Conservation (phyloP, 2,113 vertebrate genomes). For the Oryctolagus cuniculus region mOryCun1.1 NC_091448.1:61699501-61700000, state of each 20-base stretch:
- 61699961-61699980: too few relatives aligned
- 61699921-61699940: too few relatives aligned
- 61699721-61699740: neutral
- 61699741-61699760: neutral
- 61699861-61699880: too few relatives aligned
- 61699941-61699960: too few relatives aligned
- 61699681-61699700: constrained; percentile 93
- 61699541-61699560: constrained; percentile 93
- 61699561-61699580: constrained; percentile 92
- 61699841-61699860: too few relatives aligned
- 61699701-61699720: neutral
- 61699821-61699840: too few relatives aligned
- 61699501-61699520: neutral
- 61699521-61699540: neutral
- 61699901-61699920: too few relatives aligned
- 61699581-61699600: constrained; percentile 94
- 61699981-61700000: too few relatives aligned
- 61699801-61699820: too few relatives aligned
- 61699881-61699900: too few relatives aligned
- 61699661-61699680: constrained; percentile 93
- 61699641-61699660: constrained; percentile 92
- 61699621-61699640: constrained; percentile 90
- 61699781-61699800: too few relatives aligned
- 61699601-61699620: constrained; percentile 93
- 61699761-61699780: too few relatives aligned